Evolutionary conservation across 2,797 vertebrate species (phyloP).

Genomic region (Uromys caudimaculatus): DNA sequence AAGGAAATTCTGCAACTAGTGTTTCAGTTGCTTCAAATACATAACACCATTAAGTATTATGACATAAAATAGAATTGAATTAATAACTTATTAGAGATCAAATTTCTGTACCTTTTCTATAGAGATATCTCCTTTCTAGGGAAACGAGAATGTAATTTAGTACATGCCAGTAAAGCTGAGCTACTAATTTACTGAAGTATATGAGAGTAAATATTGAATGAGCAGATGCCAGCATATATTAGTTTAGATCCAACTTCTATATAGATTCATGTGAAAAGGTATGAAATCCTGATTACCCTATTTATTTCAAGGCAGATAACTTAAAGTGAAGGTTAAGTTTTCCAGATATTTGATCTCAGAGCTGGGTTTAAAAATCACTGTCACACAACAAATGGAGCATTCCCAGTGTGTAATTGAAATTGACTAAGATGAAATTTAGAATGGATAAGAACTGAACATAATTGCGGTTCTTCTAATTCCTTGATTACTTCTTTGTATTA

Average conservation of each 20-base stretch:
- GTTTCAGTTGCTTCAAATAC: neutral
- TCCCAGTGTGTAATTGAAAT: neutral
- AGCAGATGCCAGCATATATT: constrained; percentile 20
- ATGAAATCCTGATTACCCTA: constrained; percentile 39
- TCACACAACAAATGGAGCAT: neutral
- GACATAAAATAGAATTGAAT: neutral
- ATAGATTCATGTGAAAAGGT: constrained; percentile 44
- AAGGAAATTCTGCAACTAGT: neutral
- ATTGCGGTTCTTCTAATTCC: constrained; percentile 11
- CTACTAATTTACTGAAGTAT: neutral
- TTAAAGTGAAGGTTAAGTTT: constrained; percentile 49
- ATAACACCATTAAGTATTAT: neutral
- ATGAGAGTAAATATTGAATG: constrained; percentile 55
- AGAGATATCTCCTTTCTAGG: neutral
- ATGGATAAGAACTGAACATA: constrained; percentile 16
- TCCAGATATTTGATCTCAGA: constrained; percentile 42
- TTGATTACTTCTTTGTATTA: neutral
- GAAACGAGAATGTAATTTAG: neutral
- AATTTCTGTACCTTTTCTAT: neutral
- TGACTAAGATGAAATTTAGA: neutral
- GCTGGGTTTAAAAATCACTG: constrained; percentile 9
- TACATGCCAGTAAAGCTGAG: neutral
- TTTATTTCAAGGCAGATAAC: constrained; percentile 18
- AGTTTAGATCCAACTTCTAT: neutral
- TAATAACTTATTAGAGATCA: neutral